These are phyloP conservation scores for Larimichthys crocea DNA, from an alignment of 2,113 vertebrate genomes.

Conservation along the genomic window DNA sequence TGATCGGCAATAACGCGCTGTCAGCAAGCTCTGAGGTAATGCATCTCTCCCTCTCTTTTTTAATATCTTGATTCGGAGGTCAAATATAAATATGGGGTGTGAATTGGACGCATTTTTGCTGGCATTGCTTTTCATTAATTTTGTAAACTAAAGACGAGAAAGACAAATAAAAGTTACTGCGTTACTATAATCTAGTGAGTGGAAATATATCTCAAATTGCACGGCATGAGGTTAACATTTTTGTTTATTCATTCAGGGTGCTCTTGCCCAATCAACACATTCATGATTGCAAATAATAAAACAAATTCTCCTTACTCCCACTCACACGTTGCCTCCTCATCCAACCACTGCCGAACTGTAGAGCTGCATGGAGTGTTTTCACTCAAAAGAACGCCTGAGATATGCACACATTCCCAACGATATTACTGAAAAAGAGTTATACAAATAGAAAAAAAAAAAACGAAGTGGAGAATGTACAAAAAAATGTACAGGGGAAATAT, in stretches of 20 bases:
- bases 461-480: slow-evolving; percentile 26
- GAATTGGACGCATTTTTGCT: neutral
- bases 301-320: slow-evolving; percentile 41
- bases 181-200: neutral
- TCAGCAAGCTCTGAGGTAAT: slow-evolving; percentile 34
- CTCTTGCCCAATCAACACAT: slow-evolving; percentile 21
- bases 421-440: neutral
- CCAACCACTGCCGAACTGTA: slow-evolving; percentile 14
- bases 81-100: neutral
- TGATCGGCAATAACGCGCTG: slow-evolving; percentile 22
- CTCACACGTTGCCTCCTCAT: slow-evolving; percentile 33
- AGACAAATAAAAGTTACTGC: neutral
- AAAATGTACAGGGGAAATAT: slow-evolving; percentile 59
- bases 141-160: neutral
- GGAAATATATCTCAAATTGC: neutral
- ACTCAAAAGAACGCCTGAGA: slow-evolving; percentile 17
- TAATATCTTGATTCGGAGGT: slow-evolving; percentile 1
- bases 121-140: neutral
- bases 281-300: slow-evolving; percentile 39
- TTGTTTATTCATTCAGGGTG: slow-evolving; percentile 32
- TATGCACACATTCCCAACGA: slow-evolving; percentile 20
- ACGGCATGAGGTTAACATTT: neutral
- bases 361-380: slow-evolving; percentile 41
- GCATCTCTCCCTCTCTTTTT: neutral
- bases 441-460: slow-evolving; percentile 21